A percentile compares a stretch with the other conserved stretches of the same genome.
phyloP scores from a whole-genome alignment of 1,140 invertebrate species.

The Muscidifurax raptorellus region DNA sequence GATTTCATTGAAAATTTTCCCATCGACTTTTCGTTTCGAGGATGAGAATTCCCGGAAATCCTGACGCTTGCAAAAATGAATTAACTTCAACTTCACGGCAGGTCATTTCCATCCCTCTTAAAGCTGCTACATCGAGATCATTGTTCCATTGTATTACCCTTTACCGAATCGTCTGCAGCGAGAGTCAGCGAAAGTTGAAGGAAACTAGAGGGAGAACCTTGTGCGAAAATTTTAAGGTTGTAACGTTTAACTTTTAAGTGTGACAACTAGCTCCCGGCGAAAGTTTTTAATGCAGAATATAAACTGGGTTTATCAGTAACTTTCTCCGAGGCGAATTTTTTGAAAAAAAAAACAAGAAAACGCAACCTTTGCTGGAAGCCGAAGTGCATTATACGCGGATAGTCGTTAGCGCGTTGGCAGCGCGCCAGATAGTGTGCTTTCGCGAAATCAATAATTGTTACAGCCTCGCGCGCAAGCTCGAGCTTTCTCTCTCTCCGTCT shows the following conservation, averaged over 20 bases:
- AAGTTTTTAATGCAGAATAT: conserved; percentile 38
- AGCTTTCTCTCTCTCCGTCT: background rate
- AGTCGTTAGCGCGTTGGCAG: conserved; percentile 34
- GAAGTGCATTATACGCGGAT: background rate
- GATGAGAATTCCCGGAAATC: background rate
- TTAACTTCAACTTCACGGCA: background rate
- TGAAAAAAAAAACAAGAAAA: background rate
- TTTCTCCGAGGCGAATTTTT: conserved; percentile 7
- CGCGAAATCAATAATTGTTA: conserved; percentile 39
- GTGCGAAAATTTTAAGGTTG: conserved; percentile 37
- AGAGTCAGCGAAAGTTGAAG: background rate
- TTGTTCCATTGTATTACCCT: background rate
- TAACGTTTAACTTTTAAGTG: conserved; percentile 46
- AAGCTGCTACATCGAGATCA: no score
- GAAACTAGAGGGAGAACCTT: background rate
- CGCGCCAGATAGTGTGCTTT: conserved; percentile 22
- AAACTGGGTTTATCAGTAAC: conserved; percentile 42
- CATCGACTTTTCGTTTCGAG: background rate
- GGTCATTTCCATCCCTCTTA: background rate
- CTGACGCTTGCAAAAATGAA: background rate
- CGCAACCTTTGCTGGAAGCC: background rate
- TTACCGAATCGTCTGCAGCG: background rate
- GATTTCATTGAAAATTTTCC: no score
- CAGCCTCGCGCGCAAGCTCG: background rate
- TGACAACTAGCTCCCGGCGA: conserved; percentile 15